These are phyloP conservation scores for Diploptera punctata DNA, from an alignment of 2,888 invertebrate species.

Conservation along the genomic window DNA sequence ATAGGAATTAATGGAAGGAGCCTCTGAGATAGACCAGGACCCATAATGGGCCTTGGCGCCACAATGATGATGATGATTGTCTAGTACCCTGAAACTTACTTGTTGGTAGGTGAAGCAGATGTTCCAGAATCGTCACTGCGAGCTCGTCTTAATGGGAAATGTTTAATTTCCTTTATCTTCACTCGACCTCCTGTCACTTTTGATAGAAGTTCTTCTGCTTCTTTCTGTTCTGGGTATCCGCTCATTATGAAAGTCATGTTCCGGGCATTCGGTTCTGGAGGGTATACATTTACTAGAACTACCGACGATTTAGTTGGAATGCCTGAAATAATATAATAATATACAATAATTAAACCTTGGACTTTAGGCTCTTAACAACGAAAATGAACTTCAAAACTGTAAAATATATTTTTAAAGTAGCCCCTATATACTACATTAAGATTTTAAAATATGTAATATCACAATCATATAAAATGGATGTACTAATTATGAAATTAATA, in stretches of 20 bases:
- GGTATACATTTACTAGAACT: constrained; percentile 77
- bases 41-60: too few species aligned
- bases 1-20: too few species aligned
- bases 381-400: neutral
- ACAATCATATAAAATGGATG: too few species aligned
- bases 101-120: too few species aligned
- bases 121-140: constrained; percentile 5
- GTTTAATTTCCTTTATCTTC: constrained; percentile 74
- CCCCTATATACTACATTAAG: constrained; percentile 64
- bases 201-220: constrained; percentile 76
- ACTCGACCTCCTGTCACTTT: constrained; percentile 82
- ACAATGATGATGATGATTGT: too few species aligned
- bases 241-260: constrained; percentile 85
- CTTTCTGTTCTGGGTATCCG: constrained; percentile 73
- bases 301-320: constrained; percentile 77
- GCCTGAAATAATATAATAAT: constrained; percentile 56
- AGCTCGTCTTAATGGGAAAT: constrained; percentile 57
- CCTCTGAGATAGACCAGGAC: too few species aligned
- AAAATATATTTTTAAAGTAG: constrained; percentile 80
- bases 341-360: too few species aligned
- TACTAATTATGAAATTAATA: too few species aligned
- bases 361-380: neutral
- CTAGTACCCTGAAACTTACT: too few species aligned
- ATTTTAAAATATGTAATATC: too few species aligned
- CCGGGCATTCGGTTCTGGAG: constrained; percentile 76